Base-by-base conservation (phyloP, 2,888 invertebrate genomes). In the Antheraea yamamai region DNA sequence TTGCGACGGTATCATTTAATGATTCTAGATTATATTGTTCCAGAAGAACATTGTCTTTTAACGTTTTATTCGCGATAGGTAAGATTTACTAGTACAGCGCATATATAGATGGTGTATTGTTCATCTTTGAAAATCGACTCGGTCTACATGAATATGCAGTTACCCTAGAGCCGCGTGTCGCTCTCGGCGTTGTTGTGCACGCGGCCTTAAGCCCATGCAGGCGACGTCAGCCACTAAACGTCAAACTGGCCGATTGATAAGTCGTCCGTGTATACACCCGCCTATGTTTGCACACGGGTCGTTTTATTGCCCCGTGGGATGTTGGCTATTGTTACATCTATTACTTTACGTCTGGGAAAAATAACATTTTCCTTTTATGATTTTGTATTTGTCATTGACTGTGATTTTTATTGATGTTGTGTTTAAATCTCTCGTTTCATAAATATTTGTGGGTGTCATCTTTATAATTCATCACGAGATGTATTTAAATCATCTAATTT, bases 171-270 rank as follows among this genome's bases (percentile, higher is more conserved):
- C 74, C 87, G 84, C 88, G 88, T 85, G 88, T 76, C 87, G 84
- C 85, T 86, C 68, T 78, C 79, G 87, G 86, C 81, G 78, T 75
- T 72, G 64, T 82, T 81, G 79, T 78, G 84, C 92, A 89, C 91
- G 89, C 89, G 88, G 76, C 87, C 76, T 76, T 91, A 92, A 93
- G 90, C 92, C 87, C 76, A 75, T 77, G 81, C 87, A 81, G 80
- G 76, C 88, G 88, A 80, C 88, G 78, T 77, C 82, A 87, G 87
- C 91, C 91, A 90, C 91, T 91, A 91, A 91, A 91, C 87, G 92
- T 91, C 91, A 92, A 89, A 87, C 87, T 85, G 80, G 79, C 83
- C 89, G 89, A 90, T 89, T 91, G 92, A 93, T 91, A 91, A 90
- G 89, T 89, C 87, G 85, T 82, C 81, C 79, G 84, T 83, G 78